Conservation (phyloP, 2,888 invertebrate species). For the Drosophila pullipes region DNA sequence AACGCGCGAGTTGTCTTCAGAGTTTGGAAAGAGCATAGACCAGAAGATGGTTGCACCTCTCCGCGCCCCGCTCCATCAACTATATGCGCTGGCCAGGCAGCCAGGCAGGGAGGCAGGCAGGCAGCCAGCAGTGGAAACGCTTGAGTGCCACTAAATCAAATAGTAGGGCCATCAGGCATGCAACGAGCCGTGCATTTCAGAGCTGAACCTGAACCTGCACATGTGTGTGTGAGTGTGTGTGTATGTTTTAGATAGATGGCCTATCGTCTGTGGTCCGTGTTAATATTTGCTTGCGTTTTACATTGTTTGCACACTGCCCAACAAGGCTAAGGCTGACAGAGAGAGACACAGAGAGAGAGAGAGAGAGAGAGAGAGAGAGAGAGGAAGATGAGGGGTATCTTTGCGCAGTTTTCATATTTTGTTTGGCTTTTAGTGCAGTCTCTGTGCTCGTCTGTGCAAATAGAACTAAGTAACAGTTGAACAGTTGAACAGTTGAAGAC, state of each 20-base stretch:
- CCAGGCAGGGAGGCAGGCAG: too few relatives aligned
- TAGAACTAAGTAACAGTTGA: slow-evolving; percentile 28
- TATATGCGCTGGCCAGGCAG: too few relatives aligned
- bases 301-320: slow-evolving; percentile 72
- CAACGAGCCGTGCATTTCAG: slow-evolving; percentile 63
- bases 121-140: slow-evolving; percentile 34
- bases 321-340: slow-evolving; percentile 4
- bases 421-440: slow-evolving; percentile 77
- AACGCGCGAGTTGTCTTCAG: slow-evolving; percentile 22
- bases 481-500: slow-evolving; percentile 49
- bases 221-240: slow-evolving; percentile 3
- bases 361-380: slow-evolving; percentile 6
- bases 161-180: slow-evolving; percentile 70
- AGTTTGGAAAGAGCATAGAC: not conserved
- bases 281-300: slow-evolving; percentile 80
- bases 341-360: not conserved
- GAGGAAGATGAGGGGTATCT: slow-evolving; percentile 36
- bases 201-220: slow-evolving; percentile 50
- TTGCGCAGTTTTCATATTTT: slow-evolving; percentile 72
- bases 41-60: slow-evolving; percentile 16
- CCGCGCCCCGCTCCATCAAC: not conserved
- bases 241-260: slow-evolving; percentile 50
- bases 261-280: slow-evolving; percentile 64
- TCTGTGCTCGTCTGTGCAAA: slow-evolving; percentile 37
- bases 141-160: slow-evolving; percentile 73